Percentiles rank a stretch among this genome's conserved stretches.
phyloP scores from a whole-genome alignment of 1,140 invertebrate genomes.

The Ruditapes philippinarum region DNA sequence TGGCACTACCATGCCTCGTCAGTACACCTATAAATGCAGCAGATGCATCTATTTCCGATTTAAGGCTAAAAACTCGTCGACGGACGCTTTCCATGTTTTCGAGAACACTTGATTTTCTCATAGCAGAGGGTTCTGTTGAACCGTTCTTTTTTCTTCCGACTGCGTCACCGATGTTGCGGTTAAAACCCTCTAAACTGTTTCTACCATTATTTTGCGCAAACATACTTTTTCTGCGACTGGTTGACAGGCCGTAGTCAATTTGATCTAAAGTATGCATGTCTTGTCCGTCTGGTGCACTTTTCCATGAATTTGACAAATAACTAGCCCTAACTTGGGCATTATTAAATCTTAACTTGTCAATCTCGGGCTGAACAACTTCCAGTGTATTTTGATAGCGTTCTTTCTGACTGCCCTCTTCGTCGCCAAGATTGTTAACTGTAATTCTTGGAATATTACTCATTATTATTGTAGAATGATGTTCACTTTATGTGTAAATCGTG shows the following conservation, averaged over 20 bases:
- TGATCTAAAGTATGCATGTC: not conserved
- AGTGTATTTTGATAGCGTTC: too few relatives aligned
- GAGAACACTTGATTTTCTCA: not conserved
- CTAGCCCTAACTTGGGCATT: not conserved
- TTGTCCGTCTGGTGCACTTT: not conserved
- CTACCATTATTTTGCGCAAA: not conserved
- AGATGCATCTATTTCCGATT: conserved; percentile 10
- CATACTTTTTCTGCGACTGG: not conserved
- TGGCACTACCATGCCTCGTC: conserved; percentile 11
- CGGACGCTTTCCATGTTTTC: not conserved
- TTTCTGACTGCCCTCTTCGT: too few relatives aligned
- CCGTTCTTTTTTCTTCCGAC: not conserved
- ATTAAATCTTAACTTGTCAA: not conserved
- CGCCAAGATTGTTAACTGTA: not conserved
- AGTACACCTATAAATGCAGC: not conserved
- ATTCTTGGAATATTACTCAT: not conserved
- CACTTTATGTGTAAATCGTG: too few relatives aligned
- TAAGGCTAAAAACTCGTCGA: not conserved
- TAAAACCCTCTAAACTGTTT: not conserved
- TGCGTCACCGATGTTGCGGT: not conserved
- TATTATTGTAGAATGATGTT: too few relatives aligned
- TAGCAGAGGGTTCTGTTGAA: not conserved
- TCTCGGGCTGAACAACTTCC: not conserved
- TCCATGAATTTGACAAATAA: not conserved
- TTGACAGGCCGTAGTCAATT: not conserved